Evolutionary conservation across 1,140 invertebrate species (phyloP), one percentile per base, ranked within the genome.

Genomic region (Plutomurus gul): DNA sequence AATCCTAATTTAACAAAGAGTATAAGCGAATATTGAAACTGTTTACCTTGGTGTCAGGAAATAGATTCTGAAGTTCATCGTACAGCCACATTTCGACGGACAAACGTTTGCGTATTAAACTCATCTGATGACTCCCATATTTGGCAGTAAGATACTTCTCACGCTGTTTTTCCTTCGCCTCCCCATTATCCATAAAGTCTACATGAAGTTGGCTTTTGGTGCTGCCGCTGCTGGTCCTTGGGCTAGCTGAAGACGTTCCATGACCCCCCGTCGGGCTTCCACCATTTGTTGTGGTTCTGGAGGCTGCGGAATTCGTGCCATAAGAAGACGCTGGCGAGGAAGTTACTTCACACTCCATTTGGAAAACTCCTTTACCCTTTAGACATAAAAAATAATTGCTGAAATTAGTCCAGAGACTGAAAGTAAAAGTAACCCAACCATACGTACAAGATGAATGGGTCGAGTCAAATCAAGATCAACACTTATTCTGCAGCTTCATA

Each of bases 51-150:
- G 33, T 60, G 33, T 71, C 65, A 13, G 94, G 92, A 85, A 96
- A 97, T 40, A 98, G 89, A 85, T 94, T 93, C 86, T 96, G 94
- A 77, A 98, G 89, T 87, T 97, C 93, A 85, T 98, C 96, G 87
- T 96, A 97, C 47, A 98, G 91, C 96, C 96, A 98, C 94, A 98
- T 97, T 88, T 98, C 96, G 10, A 98, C 96, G 11, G 93, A 93
- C 76, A 98, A 89, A 85, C 96, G 89, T 88, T 98, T 98, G 82
- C 96, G 91, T 84, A 98, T 98, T 80, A 98, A 91, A 84, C 92
- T 94, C 96, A 98, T 98, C 89, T 98, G 96, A 88, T 98, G 96
- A 81, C 93, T 93, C 75, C 96, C 96, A 85, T 98, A 98, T 87
- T 98, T 98, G 80, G 96, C 96, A 37, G 96, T 98, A 79, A 98